Percentiles rank a stretch among this genome's conserved stretches.
Conservation (phyloP, 1,140 invertebrate species). For the Drosophila seguyi region DNA sequence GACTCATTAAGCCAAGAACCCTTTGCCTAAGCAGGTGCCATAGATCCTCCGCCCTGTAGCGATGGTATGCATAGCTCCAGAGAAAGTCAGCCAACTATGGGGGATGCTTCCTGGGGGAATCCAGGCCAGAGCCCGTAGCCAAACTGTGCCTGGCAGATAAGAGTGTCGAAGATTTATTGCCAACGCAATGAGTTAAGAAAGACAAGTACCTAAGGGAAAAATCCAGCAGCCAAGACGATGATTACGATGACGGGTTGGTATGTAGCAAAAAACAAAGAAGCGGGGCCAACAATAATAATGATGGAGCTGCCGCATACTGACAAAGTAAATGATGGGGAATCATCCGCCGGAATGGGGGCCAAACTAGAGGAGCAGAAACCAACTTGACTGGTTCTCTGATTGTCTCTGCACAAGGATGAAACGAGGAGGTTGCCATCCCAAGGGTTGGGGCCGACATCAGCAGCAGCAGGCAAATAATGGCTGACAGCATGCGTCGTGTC, state of each 20-base stretch:
- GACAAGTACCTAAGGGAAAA: slow-evolving; percentile 81
- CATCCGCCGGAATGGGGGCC: slow-evolving; percentile 45
- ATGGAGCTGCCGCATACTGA: slow-evolving; percentile 82
- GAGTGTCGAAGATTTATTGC: slow-evolving; percentile 82
- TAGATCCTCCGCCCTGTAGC: slow-evolving; percentile 44
- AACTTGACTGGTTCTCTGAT: slow-evolving; percentile 62
- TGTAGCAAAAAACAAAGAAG: slow-evolving; percentile 46
- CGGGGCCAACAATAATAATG: slow-evolving; percentile 75
- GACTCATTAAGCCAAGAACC: slow-evolving; percentile 63
- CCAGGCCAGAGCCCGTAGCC: slow-evolving; percentile 13
- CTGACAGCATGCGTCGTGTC: slow-evolving; percentile 72
- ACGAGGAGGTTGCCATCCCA: not conserved
- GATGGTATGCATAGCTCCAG: slow-evolving; percentile 8
- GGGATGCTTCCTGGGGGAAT: not conserved
- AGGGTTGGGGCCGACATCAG: slow-evolving; percentile 11
- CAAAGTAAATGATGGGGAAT: slow-evolving; percentile 83
- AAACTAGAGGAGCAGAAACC: slow-evolving; percentile 21
- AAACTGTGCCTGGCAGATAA: slow-evolving; percentile 79
- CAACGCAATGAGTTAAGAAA: slow-evolving; percentile 85
- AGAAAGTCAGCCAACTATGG: slow-evolving; percentile 14
- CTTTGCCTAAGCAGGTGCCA: slow-evolving; percentile 70
- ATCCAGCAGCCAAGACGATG: slow-evolving; percentile 51
- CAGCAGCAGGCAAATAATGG: slow-evolving; percentile 73
- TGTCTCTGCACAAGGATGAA: slow-evolving; percentile 32
- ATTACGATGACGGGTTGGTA: slow-evolving; percentile 69